Evolutionary conservation across 2,113 vertebrate genomes (phyloP).

Genomic region (Cepphus grylle): DNA sequence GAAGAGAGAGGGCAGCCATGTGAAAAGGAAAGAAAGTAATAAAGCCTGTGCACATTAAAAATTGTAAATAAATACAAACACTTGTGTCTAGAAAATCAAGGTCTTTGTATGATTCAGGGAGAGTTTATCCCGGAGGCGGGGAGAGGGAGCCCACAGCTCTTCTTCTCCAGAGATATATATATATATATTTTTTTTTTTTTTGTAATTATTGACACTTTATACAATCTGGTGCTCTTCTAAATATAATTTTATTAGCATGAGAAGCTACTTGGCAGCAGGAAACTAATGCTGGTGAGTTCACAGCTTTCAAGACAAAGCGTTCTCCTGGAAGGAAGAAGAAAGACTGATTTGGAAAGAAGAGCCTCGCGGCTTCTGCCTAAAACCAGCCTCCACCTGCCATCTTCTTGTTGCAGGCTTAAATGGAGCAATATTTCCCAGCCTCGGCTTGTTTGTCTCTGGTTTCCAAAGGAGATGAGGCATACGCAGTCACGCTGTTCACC

Average conservation of each 20-base stretch:
- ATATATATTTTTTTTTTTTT: background rate
- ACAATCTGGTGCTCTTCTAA: slow-evolving; percentile 49
- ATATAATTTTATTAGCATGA: slow-evolving; percentile 58
- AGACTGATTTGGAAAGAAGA: background rate
- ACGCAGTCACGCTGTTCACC: slow-evolving; percentile 31
- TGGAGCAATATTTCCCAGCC: slow-evolving; percentile 37
- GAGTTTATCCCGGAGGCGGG: background rate
- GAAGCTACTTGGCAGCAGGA: slow-evolving; percentile 23
- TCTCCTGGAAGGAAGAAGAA: slow-evolving; percentile 10
- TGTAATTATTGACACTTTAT: slow-evolving; percentile 13
- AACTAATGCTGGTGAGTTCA: background rate
- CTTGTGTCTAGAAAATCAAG: background rate
- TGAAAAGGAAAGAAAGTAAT: background rate
- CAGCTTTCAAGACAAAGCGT: slow-evolving; percentile 43
- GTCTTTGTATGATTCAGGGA: background rate
- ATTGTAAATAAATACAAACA: slow-evolving; percentile 14
- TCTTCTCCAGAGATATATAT: background rate
- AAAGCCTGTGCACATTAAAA: background rate
- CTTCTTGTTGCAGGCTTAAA: slow-evolving; percentile 28
- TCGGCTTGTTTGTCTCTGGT: slow-evolving; percentile 7
- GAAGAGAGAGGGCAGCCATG: background rate
- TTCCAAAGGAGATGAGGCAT: slow-evolving; percentile 50
- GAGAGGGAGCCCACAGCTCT: background rate
- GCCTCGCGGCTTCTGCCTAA: background rate
- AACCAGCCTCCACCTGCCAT: slow-evolving; percentile 49